Evolutionary conservation across 2,888 invertebrate species (phyloP), one percentile per base, ranked within the genome.

Genomic region (Eustalomyia histrio): DNA sequence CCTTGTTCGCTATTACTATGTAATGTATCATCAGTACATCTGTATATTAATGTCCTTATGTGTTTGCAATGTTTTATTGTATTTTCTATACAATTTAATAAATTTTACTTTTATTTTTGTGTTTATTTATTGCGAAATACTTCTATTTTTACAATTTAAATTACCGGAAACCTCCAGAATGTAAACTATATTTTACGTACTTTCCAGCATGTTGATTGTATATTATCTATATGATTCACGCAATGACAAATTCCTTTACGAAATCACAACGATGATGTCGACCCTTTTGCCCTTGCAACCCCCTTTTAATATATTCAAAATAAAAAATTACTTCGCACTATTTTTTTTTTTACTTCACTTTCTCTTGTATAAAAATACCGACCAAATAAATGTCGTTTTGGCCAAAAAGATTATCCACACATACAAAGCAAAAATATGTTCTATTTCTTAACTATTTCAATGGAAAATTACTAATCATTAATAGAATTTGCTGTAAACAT

Each of bases 1-100:
- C 74, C 80, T 79, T 79, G 79, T 83, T 80, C 83, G 80, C 76
- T 68, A 81, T n/a, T n/a, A 74, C 76, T 76, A 69, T 81, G 73
- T 68, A 80, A 74, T 81, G 74, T 61, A 78, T 63, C 65, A 55
- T 73, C n/a, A 61, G 63, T 67, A 71, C 80, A 75, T 76, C 64
- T 67, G 71, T 75, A 24, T 43, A 7, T 33, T 73, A 12, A 33
- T 50, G 21, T 79, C 67, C 57, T 60, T 65, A n/a, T 65, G 17
- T 18, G 21, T 18, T 33, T 35, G 1, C 7, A 16, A 17, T 61
- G 50, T 55, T 58, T 33, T 17, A 39, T 55, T 60, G 35, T 50
- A 52, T 8, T 10, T 12, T 60, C 29, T 8, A 5, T 33, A 16
- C 14, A 63, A 16, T 21, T 21, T 33, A 24, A n/a, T 14, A 63